Base-by-base conservation (phyloP, 2,888 invertebrate genomes). In the Halocaridina rubra region DNA sequence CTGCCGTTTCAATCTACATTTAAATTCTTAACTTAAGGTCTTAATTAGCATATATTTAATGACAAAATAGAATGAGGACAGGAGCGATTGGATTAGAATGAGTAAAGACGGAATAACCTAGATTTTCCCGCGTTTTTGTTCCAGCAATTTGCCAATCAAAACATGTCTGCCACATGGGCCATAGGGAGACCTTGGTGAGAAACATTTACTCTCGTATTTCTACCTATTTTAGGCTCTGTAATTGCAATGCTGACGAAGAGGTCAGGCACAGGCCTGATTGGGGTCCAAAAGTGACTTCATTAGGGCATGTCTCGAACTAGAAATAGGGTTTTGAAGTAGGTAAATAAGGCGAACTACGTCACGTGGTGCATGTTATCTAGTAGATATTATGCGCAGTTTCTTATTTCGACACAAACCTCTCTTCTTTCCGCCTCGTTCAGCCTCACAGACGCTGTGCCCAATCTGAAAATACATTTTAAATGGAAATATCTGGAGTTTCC, bases 121-220 rank as follows among this genome's bases (percentile, higher is more conserved):
- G 67, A 84, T 84, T 84, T 84, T 80, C 84, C 84, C 84, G 84
- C 84, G 84, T 84, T 84, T 84, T 84, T 84, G 84, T 84, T 79
- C 84, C 84, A 72, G 79, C 67, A 84, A 80, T 84, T 80, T 74
- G 71, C 74, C 67, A 84, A 84, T 84, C 84, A 84, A 84, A 84
- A 84, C 84, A 84, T 84, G 84, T 84, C 84, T 84, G 84, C 84
- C 84, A 84, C 84, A 84, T 84, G 84, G 84, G 80, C 79, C 67
- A 75, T 61, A 67, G 29, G 67, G 16, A 64, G 74, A 75, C 59
- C 74, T 74, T 75, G 79, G 84, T 84, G 67, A 39, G 84, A 79
- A 32, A 27, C 24, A 39, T n/a, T 82, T 78, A 71, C 77, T 30
- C 39, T 22, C n/a, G 10, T 39, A 61, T 69, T 57, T 39, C 61